Evolutionary conservation across 2,888 invertebrate species (phyloP).

Genomic region (Stictocephala bisonia): DNA sequence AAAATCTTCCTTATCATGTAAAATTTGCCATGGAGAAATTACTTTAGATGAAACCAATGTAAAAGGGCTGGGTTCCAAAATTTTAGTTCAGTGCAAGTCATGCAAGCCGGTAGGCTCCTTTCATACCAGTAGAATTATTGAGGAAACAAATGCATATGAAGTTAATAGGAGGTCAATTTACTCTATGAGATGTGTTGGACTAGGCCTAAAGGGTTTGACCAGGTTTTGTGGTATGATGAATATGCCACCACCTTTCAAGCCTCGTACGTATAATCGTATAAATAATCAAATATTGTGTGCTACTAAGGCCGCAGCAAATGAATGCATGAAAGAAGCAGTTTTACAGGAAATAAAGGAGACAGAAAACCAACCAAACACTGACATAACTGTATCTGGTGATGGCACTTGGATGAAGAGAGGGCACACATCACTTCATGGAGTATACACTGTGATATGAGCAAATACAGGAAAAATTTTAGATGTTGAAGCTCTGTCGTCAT

Average conservation of each 20-base stretch:
- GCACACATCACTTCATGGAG: conserved; percentile 5
- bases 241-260: background rate
- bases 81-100: background rate
- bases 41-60: background rate
- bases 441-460: background rate
- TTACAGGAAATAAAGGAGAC: conserved; percentile 7
- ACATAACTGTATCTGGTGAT: conserved; percentile 10
- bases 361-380: background rate
- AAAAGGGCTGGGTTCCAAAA: background rate
- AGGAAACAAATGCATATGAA: conserved; percentile 4
- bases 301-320: background rate
- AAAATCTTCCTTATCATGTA: too few relatives aligned
- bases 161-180: conserved; percentile 26
- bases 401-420: conserved; percentile 12
- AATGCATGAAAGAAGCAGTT: background rate
- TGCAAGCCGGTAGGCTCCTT: background rate
- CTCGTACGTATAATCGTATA: background rate
- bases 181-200: background rate
- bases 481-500: background rate
- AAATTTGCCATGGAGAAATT: too few relatives aligned
- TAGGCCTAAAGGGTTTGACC: background rate
- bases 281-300: background rate
- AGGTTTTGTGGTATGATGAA: conserved; percentile 19
- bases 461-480: conserved; percentile 16
- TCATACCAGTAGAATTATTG: background rate